A percentile compares a stretch with the other conserved stretches of the same genome.
These are phyloP conservation scores for Pedetes capensis DNA, from an alignment of 2,113 vertebrate species.

Conservation along the genomic window DNA sequence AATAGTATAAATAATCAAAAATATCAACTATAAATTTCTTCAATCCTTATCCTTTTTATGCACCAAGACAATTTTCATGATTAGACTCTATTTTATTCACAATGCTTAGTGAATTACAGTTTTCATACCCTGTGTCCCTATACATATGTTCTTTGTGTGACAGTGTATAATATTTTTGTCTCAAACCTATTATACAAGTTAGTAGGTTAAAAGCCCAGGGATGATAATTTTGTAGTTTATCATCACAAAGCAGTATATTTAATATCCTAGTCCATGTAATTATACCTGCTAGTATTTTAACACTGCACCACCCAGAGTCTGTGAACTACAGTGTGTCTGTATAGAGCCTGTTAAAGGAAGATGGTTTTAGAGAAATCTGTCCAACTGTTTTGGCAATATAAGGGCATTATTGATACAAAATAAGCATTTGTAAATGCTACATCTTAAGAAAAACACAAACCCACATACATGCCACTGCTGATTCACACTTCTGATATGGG, in stretches of 20 bases:
- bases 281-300: constrained; percentile 36
- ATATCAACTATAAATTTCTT: not conserved
- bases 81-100: constrained; percentile 36
- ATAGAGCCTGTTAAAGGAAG: constrained; percentile 10
- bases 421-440: not conserved
- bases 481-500: not conserved
- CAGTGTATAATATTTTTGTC: constrained; percentile 45
- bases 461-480: not conserved
- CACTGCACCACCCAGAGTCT: constrained; percentile 18
- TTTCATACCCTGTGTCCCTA: not conserved
- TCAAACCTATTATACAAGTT: constrained; percentile 33
- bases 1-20: not conserved
- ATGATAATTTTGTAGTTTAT: constrained; percentile 59
- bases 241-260: constrained; percentile 59
- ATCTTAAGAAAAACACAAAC: not conserved
- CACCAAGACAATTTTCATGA: constrained; percentile 36
- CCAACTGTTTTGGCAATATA: constrained; percentile 23
- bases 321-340: constrained; percentile 25
- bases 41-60: not conserved
- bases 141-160: not conserved
- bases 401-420: constrained; percentile 2
- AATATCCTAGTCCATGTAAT: constrained; percentile 58
- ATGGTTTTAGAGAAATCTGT: constrained; percentile 36
- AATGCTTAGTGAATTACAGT: constrained; percentile 24
- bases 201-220: constrained; percentile 33